Base-by-base conservation (phyloP, 2,888 invertebrate genomes). In the Conus canariensis region DNA sequence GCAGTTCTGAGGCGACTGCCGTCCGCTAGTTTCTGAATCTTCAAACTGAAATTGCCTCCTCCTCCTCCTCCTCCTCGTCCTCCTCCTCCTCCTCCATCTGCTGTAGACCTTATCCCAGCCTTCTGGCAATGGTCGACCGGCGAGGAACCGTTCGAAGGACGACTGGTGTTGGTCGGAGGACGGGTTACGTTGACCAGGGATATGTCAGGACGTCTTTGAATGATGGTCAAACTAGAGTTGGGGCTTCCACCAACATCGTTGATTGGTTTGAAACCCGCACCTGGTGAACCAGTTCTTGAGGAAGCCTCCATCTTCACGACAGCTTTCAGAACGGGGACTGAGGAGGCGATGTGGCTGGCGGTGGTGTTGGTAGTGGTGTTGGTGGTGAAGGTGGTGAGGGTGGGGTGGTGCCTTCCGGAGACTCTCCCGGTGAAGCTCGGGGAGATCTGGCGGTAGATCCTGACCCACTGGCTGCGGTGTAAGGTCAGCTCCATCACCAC, bases 401-500 rank as follows among this genome's bases (percentile, higher is more conserved):
- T 64, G 60, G 10, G 10, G 60, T 64, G 10, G 60, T 19, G 74
- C 6, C n/a, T 22, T n/a, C 19, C n/a, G n/a, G n/a, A n/a, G 74
- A n/a, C 25, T 74, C 74, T 7, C 22, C 22, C 22, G 16, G 70
- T 74, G 74, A 74, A n/a, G 19, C 7, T 74, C n/a, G 22, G 12
- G 30, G 30, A 5, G 14, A 70, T 7, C 16, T 19, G 16, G 19
- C 5, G 70, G 70, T 70, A 70, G 30, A 10, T 16, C 30, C 77
- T 8, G 12, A 30, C 77, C 77, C 77, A 80, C 14, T 30, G 25
- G 30, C 30, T 22, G 6, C 77, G 30, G 77, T 58, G 82, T 5
- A 83, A 58, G 22, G 82, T n/a, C 22, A 83, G 82, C 22, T 83
- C 82, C 82, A 83, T 56, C 8, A 83, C 82, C 82, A 83, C 19